phyloP scores from a whole-genome alignment of 1,140 invertebrate genomes.

The Atta texana region DNA sequence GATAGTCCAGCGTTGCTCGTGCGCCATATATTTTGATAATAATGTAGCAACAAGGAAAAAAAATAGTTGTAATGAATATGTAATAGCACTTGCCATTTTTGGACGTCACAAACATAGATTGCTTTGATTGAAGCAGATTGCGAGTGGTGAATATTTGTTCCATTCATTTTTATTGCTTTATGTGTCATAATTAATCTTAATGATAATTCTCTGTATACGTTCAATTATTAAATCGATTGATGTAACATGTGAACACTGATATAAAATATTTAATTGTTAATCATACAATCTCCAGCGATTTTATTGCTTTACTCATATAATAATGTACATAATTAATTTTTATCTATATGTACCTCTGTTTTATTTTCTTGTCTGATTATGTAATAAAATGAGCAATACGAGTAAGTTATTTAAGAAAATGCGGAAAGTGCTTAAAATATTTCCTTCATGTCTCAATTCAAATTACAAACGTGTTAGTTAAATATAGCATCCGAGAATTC shows the following conservation, averaged over 20 bases:
- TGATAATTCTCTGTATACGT: neutral
- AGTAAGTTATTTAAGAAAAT: neutral
- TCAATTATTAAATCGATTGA: neutral
- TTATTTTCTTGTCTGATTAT: neutral
- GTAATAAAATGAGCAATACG: neutral
- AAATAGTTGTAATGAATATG: neutral
- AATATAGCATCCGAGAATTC: slow-evolving; percentile 8
- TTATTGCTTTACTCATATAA: neutral
- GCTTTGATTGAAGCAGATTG: slow-evolving; percentile 10
- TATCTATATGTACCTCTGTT: neutral
- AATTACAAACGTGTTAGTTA: slow-evolving; percentile 8
- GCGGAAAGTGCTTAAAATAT: slow-evolving; percentile 15
- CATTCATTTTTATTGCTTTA: neutral
- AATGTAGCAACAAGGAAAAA: neutral
- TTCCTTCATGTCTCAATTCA: neutral
- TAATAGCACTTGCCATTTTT: slow-evolving; percentile 15
- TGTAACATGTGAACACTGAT: neutral
- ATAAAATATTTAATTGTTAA: neutral
- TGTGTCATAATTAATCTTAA: slow-evolving; percentile 2
- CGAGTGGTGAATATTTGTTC: neutral
- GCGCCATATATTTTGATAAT: neutral
- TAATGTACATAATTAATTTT: neutral
- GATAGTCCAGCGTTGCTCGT: neutral
- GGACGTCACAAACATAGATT: neutral
- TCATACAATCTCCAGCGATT: neutral